Evolutionary conservation across 92 coral and sea anemone genomes (phyloP), one percentile per base, ranked within the genome.

Genomic region (Porites lobata): DNA sequence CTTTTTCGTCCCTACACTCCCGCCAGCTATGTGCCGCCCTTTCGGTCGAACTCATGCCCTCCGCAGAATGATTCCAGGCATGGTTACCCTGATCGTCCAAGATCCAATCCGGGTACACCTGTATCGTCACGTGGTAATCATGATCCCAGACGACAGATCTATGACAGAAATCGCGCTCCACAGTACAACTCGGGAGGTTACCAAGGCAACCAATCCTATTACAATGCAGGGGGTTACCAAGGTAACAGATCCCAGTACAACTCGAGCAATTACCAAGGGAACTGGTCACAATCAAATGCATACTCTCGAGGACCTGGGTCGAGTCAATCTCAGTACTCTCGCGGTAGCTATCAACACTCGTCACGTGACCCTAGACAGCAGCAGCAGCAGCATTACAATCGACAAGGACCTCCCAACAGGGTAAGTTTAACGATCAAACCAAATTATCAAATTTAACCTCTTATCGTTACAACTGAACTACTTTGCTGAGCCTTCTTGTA

Each of bases 71-170:
- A 84, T 24, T 89, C 92, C 51, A 86, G 91, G 68, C 90, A 78
- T 12, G 85, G 83, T 22, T 74, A 72, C 76, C 84, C 89, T 52
- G 22, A 81, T 58, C 75, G 43, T 56, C 61, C 78, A 50, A 68
- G 82, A 50, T 88, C 87, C 82, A 91, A 87, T 56, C 91, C 89
- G 32, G 81, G 86, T 32, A 87, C 94, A 13, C 91, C 94, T 50
- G 82, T 72, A 9, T 81, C 92, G 65, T 89, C 88, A 82, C 79
- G 91, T 57, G 91, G 81, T 63, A 65, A 85, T 56, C 32, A 53
- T n/a, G 76, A 85, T 20, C 89, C 91, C 21, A 91, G 89, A 65
- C 89, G 85, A 38, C 87, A 69, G 64, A 78, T 69, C 86, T 50
- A 85, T 43, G 91, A 88, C 77, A 81, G 72, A 82, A 81, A 69